Percentiles rank a stretch among this genome's conserved stretches.
phyloP scores from a whole-genome alignment of 2,113 vertebrate species.

The Ginglymostoma cirratum region DNA sequence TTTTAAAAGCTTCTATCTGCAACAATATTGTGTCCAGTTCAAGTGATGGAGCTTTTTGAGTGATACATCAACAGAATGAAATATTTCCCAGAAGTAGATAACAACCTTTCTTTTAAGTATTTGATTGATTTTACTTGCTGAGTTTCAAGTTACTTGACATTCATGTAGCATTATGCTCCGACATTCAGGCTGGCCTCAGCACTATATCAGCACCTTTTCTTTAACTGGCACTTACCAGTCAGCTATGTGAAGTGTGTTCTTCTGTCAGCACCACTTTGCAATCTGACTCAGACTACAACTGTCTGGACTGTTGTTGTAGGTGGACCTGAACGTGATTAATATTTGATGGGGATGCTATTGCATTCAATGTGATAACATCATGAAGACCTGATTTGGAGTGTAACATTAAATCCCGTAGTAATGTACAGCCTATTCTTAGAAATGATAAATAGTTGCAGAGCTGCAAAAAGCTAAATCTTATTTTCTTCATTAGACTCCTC shows the following conservation, averaged over 20 bases:
- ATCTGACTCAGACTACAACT: not conserved
- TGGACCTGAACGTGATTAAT: too few relatives aligned
- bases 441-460: too few relatives aligned
- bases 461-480: too few relatives aligned
- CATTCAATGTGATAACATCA: too few relatives aligned
- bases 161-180: not conserved
- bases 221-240: not conserved
- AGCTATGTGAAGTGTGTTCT: not conserved
- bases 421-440: too few relatives aligned
- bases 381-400: too few relatives aligned
- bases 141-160: not conserved
- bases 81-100: not conserved
- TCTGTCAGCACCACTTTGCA: not conserved
- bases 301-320: not conserved
- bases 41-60: not conserved
- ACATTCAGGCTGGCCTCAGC: not conserved
- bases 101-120: not conserved
- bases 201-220: not conserved
- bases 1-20: not conserved
- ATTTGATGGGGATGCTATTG: too few relatives aligned
- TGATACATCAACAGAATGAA: not conserved
- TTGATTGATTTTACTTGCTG: not conserved
- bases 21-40: not conserved
- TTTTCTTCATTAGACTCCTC: too few relatives aligned
- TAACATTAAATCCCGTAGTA: too few relatives aligned